These are phyloP conservation scores for Typhlichthys eigenmanni DNA, from an alignment of 2,797 vertebrate species.

Conservation along the genomic window DNA sequence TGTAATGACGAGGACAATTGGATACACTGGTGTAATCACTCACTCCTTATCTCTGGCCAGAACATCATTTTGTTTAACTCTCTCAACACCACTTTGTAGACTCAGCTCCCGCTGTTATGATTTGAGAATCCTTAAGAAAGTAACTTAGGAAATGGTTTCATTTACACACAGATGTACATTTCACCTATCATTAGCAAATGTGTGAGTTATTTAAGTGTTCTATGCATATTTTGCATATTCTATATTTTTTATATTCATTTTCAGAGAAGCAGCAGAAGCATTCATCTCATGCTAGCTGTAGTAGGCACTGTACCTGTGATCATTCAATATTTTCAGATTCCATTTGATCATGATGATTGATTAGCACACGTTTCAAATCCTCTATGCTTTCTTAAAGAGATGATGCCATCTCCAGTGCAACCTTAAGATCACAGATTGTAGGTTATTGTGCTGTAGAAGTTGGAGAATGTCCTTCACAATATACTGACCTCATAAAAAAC, in stretches of 20 bases:
- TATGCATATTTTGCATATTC: neutral
- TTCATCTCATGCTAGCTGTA: neutral
- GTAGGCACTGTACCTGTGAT: neutral
- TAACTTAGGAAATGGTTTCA: slow-evolving; percentile 40
- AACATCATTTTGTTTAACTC: slow-evolving; percentile 57
- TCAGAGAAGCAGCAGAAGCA: neutral
- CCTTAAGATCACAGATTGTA: slow-evolving; percentile 38
- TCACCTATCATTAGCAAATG: slow-evolving; percentile 49
- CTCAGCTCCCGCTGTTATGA: slow-evolving; percentile 33
- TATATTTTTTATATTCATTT: slow-evolving; percentile 6
- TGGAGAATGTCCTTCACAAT: slow-evolving; percentile 56
- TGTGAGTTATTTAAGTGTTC: slow-evolving; percentile 50
- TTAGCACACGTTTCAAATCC: neutral
- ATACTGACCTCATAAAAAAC: slow-evolving; percentile 69
- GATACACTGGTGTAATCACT: slow-evolving; percentile 59
- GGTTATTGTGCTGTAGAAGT: slow-evolving; percentile 32
- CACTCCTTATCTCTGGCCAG: slow-evolving; percentile 63
- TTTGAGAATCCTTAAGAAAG: slow-evolving; percentile 49
- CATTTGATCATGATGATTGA: neutral
- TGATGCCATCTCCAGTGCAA: neutral
- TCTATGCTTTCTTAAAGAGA: neutral
- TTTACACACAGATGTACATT: slow-evolving; percentile 29
- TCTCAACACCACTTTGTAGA: slow-evolving; percentile 38
- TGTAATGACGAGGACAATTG: slow-evolving; percentile 59
- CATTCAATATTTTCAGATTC: neutral